Conservation (phyloP, 2,888 invertebrate genomes). For the Epistrophella euchroma region DNA sequence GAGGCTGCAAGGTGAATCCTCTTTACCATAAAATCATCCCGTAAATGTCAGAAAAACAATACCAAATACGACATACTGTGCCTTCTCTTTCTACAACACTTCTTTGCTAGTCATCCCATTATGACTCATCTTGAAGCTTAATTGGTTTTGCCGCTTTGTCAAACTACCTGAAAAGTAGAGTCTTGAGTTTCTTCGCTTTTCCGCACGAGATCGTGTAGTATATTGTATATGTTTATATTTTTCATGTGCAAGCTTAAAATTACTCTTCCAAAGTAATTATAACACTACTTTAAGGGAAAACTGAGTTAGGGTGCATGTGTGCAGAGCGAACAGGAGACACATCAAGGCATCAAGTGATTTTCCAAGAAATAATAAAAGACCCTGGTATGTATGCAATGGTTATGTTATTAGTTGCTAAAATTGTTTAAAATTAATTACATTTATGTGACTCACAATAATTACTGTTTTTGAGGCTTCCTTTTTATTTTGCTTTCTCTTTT, state of each 20-base stretch:
- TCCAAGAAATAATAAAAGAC: conserved; percentile 62
- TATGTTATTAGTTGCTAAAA: conserved; percentile 68
- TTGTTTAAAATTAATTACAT: conserved; percentile 75
- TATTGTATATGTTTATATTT: background rate
- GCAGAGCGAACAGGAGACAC: conserved; percentile 15
- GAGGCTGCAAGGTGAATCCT: conserved; percentile 52
- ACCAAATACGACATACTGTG: conserved; percentile 15
- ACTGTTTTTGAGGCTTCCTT: conserved; percentile 5
- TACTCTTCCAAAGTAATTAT: conserved; percentile 21
- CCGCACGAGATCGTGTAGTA: background rate
- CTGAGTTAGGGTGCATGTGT: background rate
- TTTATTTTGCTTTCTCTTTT: background rate
- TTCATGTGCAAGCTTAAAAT: conserved; percentile 42
- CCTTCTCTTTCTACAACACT: background rate
- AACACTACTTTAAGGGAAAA: background rate
- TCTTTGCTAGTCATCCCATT: conserved; percentile 14
- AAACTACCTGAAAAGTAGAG: conserved; percentile 64
- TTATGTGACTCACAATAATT: conserved; percentile 67
- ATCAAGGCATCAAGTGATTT: conserved; percentile 46
- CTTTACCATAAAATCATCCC: conserved; percentile 29
- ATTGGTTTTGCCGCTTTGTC: conserved; percentile 74
- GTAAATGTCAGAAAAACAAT: conserved; percentile 48
- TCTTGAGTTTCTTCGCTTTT: conserved; percentile 50
- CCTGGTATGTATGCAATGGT: conserved; percentile 51
- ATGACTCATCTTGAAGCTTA: conserved; percentile 60